Evolutionary conservation across 2,113 vertebrate genomes (phyloP), one percentile per base, ranked within the genome.

Genomic region (Pampusana beccarii): DNA sequence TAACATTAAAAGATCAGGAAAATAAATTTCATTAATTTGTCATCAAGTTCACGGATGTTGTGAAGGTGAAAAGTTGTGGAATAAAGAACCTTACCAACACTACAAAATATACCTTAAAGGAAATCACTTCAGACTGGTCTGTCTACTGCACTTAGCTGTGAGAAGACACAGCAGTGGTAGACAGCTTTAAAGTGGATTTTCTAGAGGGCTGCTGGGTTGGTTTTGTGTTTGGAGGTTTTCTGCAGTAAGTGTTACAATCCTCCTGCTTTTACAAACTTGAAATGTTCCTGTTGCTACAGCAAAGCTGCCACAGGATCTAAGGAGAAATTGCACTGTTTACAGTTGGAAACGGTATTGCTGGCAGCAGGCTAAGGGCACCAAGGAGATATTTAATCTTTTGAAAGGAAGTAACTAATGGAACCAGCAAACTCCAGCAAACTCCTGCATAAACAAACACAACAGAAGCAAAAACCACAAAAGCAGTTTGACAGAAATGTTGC

Each of bases 321-420:
- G 50, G 50, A 94, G 44, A 93, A 91, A 91, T 2, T 36, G 58
- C 31, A 21, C 57, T 87, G 83, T 89, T 93, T 95, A 92, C 77
- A 89, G 53, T 24, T 84, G 86, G 90, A 94, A 96, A 71, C 26
- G 0, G 1, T 70, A 86, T 25, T 78, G 88, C 86, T 94, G 83
- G 93, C 91, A 91, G 80, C 53, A 51, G 40, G 21, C 61, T 77
- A 88, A 78, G 9, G 34, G 88, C 80, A 86, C 66, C 0, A 1
- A 25, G 42, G 77, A 93, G 85, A 86, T 69, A 90, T 29, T 93
- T 90, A 92, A 94, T 93, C 86, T 82, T 92, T 79, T 61, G 60
- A 94, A 94, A 97, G 90, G 87, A 97, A 96, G 90, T 53, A 93
- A 94, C 72, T 94, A 95, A 92, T 90, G 81, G 95, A 91, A 91